Conservation (phyloP, 1,140 invertebrate genomes). For the Trichonephila clavata region DNA sequence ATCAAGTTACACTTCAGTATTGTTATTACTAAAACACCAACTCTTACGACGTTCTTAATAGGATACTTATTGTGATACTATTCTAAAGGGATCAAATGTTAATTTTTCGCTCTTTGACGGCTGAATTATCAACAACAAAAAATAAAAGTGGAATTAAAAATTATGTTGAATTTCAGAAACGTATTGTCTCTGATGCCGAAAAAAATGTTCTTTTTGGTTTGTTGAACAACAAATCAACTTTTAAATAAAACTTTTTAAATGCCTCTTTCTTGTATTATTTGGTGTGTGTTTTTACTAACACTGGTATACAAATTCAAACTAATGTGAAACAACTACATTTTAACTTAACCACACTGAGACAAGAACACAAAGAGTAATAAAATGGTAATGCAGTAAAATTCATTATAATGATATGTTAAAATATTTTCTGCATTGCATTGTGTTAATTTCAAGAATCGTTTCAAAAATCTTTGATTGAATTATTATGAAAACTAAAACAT, state of each 20-base stretch:
- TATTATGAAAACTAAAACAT: too few species aligned
- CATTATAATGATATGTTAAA: too few species aligned
- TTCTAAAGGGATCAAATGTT: constrained; percentile 70
- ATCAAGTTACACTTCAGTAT: constrained; percentile 34
- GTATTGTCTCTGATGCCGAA: constrained; percentile 51
- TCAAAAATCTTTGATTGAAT: too few species aligned
- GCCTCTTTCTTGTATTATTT: constrained; percentile 29
- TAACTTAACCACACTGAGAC: too few species aligned
- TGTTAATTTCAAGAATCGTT: too few species aligned
- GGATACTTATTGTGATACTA: constrained; percentile 74
- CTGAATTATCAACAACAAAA: constrained; percentile 14
- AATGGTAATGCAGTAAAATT: too few species aligned
- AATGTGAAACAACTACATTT: too few species aligned
- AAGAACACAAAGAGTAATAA: too few species aligned
- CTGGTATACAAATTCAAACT: not conserved
- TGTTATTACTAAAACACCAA: constrained; percentile 37
- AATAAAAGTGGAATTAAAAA: not conserved
- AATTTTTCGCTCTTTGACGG: constrained; percentile 1
- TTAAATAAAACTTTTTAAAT: constrained; percentile 71
- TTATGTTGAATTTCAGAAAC: not conserved
- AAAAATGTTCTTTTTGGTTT: constrained; percentile 51
- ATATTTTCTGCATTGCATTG: too few species aligned
- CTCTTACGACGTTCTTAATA: constrained; percentile 52
- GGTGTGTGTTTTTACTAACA: not conserved
- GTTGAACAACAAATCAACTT: constrained; percentile 66